A percentile compares a stretch with the other conserved stretches of the same genome.
Conservation (phyloP, 2,797 vertebrate species). For the Aphelocoma californica region DNA sequence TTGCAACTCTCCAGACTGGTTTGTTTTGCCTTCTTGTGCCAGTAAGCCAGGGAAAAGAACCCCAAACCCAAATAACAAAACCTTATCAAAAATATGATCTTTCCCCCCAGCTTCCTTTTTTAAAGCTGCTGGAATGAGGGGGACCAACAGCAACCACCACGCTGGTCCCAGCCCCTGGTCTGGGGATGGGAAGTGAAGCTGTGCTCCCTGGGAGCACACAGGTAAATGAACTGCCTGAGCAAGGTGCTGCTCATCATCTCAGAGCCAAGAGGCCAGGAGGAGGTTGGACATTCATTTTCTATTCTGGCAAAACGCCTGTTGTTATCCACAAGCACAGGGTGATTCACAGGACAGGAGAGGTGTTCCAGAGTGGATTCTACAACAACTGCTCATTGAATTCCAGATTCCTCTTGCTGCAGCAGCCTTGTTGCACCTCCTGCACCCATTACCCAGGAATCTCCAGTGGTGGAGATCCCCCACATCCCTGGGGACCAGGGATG, state of each 20-base stretch:
- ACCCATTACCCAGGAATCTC: not conserved
- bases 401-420: not conserved
- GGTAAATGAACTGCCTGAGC: not conserved
- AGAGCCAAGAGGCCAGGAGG: not conserved
- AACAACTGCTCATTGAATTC: not conserved
- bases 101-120: not conserved
- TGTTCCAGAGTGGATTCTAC: not conserved
- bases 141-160: not conserved
- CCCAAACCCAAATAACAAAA: not conserved
- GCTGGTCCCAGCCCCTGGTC: not conserved
- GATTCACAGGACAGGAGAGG: not conserved
- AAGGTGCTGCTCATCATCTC: not conserved
- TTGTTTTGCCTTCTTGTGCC: conserved; percentile 36
- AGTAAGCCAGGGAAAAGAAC: not conserved
- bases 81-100: not conserved
- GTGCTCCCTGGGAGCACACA: not conserved
- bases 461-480: not conserved
- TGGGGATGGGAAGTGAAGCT: not conserved
- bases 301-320: not conserved
- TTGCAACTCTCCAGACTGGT: conserved; percentile 42
- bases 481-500: not conserved
- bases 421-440: not conserved
- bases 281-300: not conserved
- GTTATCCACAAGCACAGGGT: not conserved
- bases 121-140: not conserved